These are phyloP conservation scores for Eristalinus sepulchralis DNA, from an alignment of 2,888 invertebrate species.

Conservation along the genomic window DNA sequence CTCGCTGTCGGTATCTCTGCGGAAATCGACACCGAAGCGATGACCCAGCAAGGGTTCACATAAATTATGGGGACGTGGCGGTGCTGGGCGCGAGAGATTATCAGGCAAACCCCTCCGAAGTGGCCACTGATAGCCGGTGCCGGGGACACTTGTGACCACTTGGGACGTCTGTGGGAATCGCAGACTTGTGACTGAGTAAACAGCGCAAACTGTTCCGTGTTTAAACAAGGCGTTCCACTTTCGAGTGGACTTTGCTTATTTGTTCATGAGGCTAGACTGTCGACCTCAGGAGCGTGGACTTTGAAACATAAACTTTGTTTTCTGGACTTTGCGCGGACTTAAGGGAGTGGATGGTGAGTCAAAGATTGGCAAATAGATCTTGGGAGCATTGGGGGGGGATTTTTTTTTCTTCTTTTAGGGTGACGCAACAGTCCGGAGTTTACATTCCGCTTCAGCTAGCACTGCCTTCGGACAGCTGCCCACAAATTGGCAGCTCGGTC, in stretches of 20 bases:
- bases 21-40: constrained; percentile 60
- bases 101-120: constrained; percentile 30
- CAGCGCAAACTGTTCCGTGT: neutral
- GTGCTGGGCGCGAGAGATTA: constrained; percentile 7
- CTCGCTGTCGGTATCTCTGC: constrained; percentile 22
- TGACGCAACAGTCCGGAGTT: no score
- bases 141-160: constrained; percentile 45
- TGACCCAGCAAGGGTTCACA: constrained; percentile 60
- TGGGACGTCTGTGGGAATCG: constrained; percentile 35
- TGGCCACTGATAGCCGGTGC: constrained; percentile 35
- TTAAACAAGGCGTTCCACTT: neutral
- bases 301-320: neutral
- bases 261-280: neutral
- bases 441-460: no score
- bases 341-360: neutral
- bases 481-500: no score
- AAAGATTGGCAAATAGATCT: no score
- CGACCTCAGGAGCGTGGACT: neutral
- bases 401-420: no score
- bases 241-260: neutral
- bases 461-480: no score
- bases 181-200: constrained; percentile 6
- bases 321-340: neutral
- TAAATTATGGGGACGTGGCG: constrained; percentile 44
- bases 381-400: no score